Evolutionary conservation across 1,140 invertebrate genomes (phyloP).

Genomic region (Hycleus cichorii): DNA sequence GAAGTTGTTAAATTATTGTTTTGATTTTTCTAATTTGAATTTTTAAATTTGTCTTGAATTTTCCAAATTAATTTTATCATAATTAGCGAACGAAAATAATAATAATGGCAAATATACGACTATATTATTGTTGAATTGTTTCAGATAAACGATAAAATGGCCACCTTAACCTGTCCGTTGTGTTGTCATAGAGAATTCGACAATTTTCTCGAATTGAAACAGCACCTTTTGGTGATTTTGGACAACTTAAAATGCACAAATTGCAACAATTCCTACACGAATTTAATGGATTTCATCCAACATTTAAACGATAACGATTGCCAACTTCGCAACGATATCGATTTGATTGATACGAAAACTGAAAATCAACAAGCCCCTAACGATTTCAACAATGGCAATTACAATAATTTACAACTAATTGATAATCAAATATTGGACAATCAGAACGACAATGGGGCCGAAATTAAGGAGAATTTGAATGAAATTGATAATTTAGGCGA

Average conservation of each 20-base stretch:
- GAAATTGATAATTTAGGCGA: slow-evolving; percentile 32
- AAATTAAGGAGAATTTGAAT: slow-evolving; percentile 9
- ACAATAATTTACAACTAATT: slow-evolving; percentile 5
- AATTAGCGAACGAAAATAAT: too few relatives aligned
- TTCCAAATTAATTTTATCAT: too few relatives aligned
- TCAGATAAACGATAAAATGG: not conserved
- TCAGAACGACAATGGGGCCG: slow-evolving; percentile 10
- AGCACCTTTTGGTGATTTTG: slow-evolving; percentile 52
- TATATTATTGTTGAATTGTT: too few relatives aligned
- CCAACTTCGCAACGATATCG: slow-evolving; percentile 50
- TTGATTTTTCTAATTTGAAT: slow-evolving; percentile 7
- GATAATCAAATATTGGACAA: slow-evolving; percentile 21
- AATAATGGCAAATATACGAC: too few relatives aligned
- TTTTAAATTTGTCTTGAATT: slow-evolving; percentile 11
- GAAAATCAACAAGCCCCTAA: slow-evolving; percentile 30
- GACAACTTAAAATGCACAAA: slow-evolving; percentile 53
- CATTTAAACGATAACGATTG: slow-evolving; percentile 52
- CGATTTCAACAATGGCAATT: slow-evolving; percentile 16
- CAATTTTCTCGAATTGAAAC: slow-evolving; percentile 48
- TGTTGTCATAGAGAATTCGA: slow-evolving; percentile 56
- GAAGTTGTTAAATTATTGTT: slow-evolving; percentile 27
- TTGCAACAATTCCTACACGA: slow-evolving; percentile 54
- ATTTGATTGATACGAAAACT: slow-evolving; percentile 34
- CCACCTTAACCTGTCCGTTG: slow-evolving; percentile 49
- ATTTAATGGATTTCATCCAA: slow-evolving; percentile 55